These are phyloP conservation scores for Hypolimnas misippus DNA, from an alignment of 2,888 invertebrate species.

Conservation along the genomic window DNA sequence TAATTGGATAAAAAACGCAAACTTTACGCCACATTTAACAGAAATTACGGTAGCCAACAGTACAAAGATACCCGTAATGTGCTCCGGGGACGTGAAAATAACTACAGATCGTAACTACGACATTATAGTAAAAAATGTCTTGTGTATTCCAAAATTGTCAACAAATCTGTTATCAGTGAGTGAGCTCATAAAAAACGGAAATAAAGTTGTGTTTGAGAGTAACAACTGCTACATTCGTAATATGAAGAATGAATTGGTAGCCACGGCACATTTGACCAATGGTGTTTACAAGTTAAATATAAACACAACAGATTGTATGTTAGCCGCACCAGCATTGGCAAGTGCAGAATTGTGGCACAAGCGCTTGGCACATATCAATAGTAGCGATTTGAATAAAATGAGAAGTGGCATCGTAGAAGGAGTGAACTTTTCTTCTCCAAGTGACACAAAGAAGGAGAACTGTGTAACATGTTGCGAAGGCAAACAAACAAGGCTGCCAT, in stretches of 20 bases:
- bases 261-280: slow-evolving; percentile 12
- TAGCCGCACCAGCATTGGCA: not conserved
- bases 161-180: slow-evolving; percentile 42
- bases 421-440: slow-evolving; percentile 35
- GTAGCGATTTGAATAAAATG: slow-evolving; percentile 37
- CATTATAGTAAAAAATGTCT: slow-evolving; percentile 35
- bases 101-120: slow-evolving; percentile 1
- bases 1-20: slow-evolving; percentile 22
- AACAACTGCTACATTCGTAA: no score
- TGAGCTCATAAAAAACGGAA: slow-evolving; percentile 33
- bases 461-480: slow-evolving; percentile 42
- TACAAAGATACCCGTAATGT: not conserved
- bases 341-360: not conserved
- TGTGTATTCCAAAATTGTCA: slow-evolving; percentile 40
- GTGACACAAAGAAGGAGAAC: slow-evolving; percentile 27
- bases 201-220: not conserved
- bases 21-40: not conserved
- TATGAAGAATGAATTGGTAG: not conserved
- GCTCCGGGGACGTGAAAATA: no score
- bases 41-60: not conserved
- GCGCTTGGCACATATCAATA: slow-evolving; percentile 9
- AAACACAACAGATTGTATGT: no score
- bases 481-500: slow-evolving; percentile 36
- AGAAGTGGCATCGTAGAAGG: slow-evolving; percentile 42
- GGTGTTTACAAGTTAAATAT: no score